phyloP scores from a whole-genome alignment of 2,797 vertebrate genomes.

The Calcarius lapponicus region DNA sequence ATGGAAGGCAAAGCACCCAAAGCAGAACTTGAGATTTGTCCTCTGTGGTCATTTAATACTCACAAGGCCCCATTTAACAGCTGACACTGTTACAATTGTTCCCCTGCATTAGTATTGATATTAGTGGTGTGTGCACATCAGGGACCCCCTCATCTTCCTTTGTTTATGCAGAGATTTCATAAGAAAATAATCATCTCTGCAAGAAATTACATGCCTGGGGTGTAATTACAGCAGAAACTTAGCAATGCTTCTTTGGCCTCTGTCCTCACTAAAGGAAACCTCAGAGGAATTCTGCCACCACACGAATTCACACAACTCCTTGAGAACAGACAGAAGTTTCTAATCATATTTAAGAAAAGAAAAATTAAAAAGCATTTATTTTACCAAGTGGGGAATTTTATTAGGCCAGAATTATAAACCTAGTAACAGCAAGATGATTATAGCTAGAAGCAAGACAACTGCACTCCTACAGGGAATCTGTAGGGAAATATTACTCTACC shows the following conservation, averaged over 20 bases:
- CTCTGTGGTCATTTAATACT: neutral
- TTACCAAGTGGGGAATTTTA: slow-evolving; percentile 21
- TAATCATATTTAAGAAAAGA: neutral
- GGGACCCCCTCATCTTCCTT: neutral
- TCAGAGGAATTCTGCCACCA: neutral
- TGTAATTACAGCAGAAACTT: neutral
- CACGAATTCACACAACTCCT: neutral
- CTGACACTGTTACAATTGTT: neutral
- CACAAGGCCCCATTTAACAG: neutral
- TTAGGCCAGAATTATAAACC: slow-evolving; percentile 51
- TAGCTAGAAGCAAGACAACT: slow-evolving; percentile 14
- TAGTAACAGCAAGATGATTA: slow-evolving; percentile 3
- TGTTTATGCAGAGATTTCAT: neutral
- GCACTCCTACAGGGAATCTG: neutral
- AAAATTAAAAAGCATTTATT: neutral
- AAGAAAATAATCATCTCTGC: neutral
- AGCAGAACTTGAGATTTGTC: neutral
- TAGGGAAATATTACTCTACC: neutral
- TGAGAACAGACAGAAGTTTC: neutral
- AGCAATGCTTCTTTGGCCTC: slow-evolving; percentile 3
- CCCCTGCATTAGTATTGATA: neutral
- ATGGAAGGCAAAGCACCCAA: neutral
- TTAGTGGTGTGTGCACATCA: neutral
- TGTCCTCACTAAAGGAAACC: neutral
- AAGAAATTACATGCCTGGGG: neutral